Conservation (phyloP, 1,140 invertebrate genomes). For the Colletes gigas region DNA sequence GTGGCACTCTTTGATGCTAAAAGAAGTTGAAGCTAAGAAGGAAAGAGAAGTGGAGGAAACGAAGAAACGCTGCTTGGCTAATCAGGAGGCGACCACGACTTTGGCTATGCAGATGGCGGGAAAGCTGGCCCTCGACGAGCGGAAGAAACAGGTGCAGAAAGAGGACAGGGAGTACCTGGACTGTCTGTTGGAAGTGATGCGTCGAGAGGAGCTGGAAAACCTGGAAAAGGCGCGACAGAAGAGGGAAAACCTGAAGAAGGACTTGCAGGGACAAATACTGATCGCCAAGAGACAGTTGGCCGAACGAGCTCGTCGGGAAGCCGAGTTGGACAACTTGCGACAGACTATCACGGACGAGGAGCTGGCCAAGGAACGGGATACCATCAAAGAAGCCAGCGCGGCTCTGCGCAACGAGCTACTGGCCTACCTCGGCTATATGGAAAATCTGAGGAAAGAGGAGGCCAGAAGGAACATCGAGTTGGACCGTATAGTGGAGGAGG, state of each 20-base stretch:
- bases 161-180: conserved; percentile 59
- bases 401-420: conserved; percentile 56
- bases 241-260: conserved; percentile 51
- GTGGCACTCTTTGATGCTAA: conserved; percentile 67
- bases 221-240: conserved; percentile 51
- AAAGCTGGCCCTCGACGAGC: conserved; percentile 53
- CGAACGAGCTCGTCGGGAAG: conserved; percentile 57
- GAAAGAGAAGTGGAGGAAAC: conserved; percentile 51
- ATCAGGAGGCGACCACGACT: conserved; percentile 7
- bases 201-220: conserved; percentile 49
- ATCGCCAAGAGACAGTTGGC: conserved; percentile 42
- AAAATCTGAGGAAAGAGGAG: conserved; percentile 57
- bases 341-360: conserved; percentile 48
- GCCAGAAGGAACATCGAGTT: conserved; percentile 52
- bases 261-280: conserved; percentile 65
- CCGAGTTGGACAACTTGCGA: conserved; percentile 44
- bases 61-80: conserved; percentile 12
- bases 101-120: conserved; percentile 64
- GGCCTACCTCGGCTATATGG: conserved; percentile 60
- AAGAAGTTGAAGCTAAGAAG: conserved; percentile 56
- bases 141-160: conserved; percentile 38
- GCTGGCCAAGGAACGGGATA: conserved; percentile 44
- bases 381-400: conserved; percentile 21
- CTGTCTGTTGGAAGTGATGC: conserved; percentile 45
- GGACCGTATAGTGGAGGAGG: conserved; percentile 49